A percentile compares a stretch with the other conserved stretches of the same genome.
Evolutionary conservation across 1,140 invertebrate genomes (phyloP).

Genomic region (Epicauta chinensis): DNA sequence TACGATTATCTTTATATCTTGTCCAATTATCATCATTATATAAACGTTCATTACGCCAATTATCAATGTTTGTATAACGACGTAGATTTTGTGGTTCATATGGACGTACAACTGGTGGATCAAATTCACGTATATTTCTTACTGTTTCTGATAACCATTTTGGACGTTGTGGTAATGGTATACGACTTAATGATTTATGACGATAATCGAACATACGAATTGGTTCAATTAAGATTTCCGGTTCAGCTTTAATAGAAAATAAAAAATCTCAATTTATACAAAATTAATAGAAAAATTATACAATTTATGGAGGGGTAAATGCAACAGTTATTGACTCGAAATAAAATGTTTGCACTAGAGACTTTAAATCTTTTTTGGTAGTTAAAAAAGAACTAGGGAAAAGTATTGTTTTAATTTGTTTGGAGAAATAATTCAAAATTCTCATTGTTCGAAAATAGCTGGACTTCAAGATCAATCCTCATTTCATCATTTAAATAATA

Average conservation of each 20-base stretch:
- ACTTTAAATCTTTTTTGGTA: too few species aligned
- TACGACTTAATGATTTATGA: slow-evolving; percentile 38
- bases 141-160: slow-evolving; percentile 34
- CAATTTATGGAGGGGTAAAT: too few species aligned
- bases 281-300: too few species aligned
- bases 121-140: slow-evolving; percentile 37
- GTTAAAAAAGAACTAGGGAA: not conserved
- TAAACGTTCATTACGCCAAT: slow-evolving; percentile 7
- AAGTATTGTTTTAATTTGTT: too few species aligned
- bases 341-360: too few species aligned
- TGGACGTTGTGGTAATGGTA: slow-evolving; percentile 37
- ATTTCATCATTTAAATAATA: too few species aligned
- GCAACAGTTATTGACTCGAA: too few species aligned
- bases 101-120: slow-evolving; percentile 14
- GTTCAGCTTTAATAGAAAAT: slow-evolving; percentile 23
- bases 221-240: slow-evolving; percentile 30
- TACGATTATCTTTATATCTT: not conserved
- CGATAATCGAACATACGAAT: slow-evolving; percentile 38
- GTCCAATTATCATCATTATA: not conserved
- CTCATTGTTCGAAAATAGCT: too few species aligned
- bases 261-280: not conserved
- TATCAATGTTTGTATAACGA: not conserved
- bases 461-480: too few species aligned
- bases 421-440: too few species aligned
- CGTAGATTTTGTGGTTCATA: slow-evolving; percentile 9